Percentiles rank a stretch among this genome's conserved stretches.
phyloP scores from a whole-genome alignment of 2,888 invertebrate species.

The Ophraella communa region DNA sequence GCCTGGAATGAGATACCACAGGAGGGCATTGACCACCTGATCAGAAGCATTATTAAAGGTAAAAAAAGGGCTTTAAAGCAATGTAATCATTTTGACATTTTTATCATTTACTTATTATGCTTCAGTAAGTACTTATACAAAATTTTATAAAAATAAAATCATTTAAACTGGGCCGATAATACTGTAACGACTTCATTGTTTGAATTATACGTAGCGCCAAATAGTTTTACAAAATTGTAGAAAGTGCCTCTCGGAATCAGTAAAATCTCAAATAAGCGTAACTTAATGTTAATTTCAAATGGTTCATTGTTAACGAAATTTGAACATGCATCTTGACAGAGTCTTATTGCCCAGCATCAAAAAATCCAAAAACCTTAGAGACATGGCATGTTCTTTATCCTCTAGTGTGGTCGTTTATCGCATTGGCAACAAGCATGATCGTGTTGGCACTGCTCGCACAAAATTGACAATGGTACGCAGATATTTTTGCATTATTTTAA shows the following conservation, averaged over 20 bases:
- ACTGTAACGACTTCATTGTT: not conserved
- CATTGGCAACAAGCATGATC: slow-evolving; percentile 61
- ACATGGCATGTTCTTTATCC: slow-evolving; percentile 60
- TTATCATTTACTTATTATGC: no score
- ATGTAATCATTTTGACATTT: no score
- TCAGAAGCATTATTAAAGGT: no score
- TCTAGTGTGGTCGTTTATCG: slow-evolving; percentile 59
- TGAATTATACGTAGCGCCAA: not conserved
- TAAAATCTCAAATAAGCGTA: slow-evolving; percentile 28
- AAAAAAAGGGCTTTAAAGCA: no score
- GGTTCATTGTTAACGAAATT: slow-evolving; percentile 35
- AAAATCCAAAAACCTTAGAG: slow-evolving; percentile 54
- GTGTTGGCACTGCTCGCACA: slow-evolving; percentile 61
- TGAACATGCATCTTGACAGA: slow-evolving; percentile 46
- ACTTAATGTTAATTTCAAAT: slow-evolving; percentile 55
- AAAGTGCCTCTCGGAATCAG: not conserved
- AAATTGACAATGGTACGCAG: slow-evolving; percentile 58
- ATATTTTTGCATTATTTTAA: slow-evolving; percentile 38
- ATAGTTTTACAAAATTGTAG: not conserved
- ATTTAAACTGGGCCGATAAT: not conserved
- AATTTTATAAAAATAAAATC: no score
- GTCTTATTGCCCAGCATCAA: slow-evolving; percentile 54
- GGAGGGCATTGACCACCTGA: no score
- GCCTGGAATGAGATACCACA: no score
- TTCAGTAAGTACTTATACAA: no score